A percentile compares a stretch with the other conserved stretches of the same genome.
These are phyloP conservation scores for Harpalus rufipes DNA, from an alignment of 2,888 invertebrate species.

Conservation along the genomic window DNA sequence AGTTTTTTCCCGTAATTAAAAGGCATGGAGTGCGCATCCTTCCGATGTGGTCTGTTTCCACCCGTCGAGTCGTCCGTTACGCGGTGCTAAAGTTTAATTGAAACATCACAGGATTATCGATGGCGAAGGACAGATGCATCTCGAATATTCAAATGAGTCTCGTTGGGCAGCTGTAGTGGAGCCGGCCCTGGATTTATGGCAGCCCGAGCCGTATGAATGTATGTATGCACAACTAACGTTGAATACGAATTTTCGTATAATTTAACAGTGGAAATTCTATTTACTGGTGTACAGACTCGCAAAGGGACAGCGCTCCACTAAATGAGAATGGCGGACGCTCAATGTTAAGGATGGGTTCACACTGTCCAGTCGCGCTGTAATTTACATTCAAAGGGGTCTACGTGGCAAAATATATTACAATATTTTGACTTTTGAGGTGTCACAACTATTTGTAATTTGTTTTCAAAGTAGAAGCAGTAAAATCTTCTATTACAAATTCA, in stretches of 20 bases:
- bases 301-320: constrained; percentile 60
- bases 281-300: constrained; percentile 56
- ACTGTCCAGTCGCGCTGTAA: neutral
- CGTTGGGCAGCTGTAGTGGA: constrained; percentile 32
- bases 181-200: constrained; percentile 54
- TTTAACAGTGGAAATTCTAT: constrained; percentile 67
- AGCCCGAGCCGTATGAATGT: constrained; percentile 48
- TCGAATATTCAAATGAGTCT: constrained; percentile 62
- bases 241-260: constrained; percentile 67
- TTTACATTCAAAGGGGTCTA: neutral
- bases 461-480: too few species aligned
- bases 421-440: too few species aligned
- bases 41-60: neutral
- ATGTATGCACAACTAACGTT: constrained; percentile 60
- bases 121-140: constrained; percentile 56
- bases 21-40: neutral
- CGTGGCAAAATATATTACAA: too few species aligned
- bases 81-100: constrained; percentile 54
- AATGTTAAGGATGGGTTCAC: neutral
- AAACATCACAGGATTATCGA: constrained; percentile 65
- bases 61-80: too few species aligned
- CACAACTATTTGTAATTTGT: too few species aligned
- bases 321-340: constrained; percentile 19
- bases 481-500: too few species aligned
- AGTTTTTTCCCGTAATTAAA: constrained; percentile 34